Conservation (phyloP, 2,888 invertebrate genomes). For the Trachelus stipa region DNA sequence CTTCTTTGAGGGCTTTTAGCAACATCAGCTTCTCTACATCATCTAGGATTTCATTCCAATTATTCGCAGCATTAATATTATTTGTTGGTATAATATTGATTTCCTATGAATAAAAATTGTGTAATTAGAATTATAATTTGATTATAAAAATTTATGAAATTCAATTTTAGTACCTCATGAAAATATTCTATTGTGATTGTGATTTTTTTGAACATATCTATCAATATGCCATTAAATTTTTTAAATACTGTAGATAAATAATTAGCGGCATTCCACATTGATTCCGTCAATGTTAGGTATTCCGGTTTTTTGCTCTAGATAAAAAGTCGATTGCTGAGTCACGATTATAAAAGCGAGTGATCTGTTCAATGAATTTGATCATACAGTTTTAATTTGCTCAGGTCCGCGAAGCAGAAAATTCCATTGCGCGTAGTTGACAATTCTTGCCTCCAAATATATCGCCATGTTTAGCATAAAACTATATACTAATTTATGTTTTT, state of each 20-base stretch:
- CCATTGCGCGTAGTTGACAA: slow-evolving; percentile 76
- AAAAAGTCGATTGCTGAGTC: slow-evolving; percentile 38
- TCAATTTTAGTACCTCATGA: slow-evolving; percentile 65
- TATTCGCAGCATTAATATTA: slow-evolving; percentile 50
- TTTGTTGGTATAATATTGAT: slow-evolving; percentile 70
- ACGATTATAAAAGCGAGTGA: not conserved
- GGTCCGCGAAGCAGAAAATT: slow-evolving; percentile 83
- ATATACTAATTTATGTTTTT: slow-evolving; percentile 89
- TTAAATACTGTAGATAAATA: slow-evolving; percentile 73
- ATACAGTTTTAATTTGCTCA: slow-evolving; percentile 70
- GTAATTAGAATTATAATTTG: not conserved
- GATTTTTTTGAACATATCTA: slow-evolving; percentile 71
- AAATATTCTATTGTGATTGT: slow-evolving; percentile 73
- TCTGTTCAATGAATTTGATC: slow-evolving; percentile 26
- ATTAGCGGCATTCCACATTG: slow-evolving; percentile 77
- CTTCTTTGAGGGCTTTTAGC: slow-evolving; percentile 81
- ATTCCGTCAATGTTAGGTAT: slow-evolving; percentile 72
- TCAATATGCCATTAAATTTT: slow-evolving; percentile 69
- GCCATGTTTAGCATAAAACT: slow-evolving; percentile 86
- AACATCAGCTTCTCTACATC: slow-evolving; percentile 86
- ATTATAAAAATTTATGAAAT: not conserved
- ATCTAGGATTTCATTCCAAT: slow-evolving; percentile 76
- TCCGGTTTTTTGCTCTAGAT: slow-evolving; percentile 72
- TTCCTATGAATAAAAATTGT: slow-evolving; percentile 65
- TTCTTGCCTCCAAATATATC: slow-evolving; percentile 75